Base-by-base conservation (phyloP, 2,113 vertebrate genomes). In the Entosphenus tridentatus region DNA sequence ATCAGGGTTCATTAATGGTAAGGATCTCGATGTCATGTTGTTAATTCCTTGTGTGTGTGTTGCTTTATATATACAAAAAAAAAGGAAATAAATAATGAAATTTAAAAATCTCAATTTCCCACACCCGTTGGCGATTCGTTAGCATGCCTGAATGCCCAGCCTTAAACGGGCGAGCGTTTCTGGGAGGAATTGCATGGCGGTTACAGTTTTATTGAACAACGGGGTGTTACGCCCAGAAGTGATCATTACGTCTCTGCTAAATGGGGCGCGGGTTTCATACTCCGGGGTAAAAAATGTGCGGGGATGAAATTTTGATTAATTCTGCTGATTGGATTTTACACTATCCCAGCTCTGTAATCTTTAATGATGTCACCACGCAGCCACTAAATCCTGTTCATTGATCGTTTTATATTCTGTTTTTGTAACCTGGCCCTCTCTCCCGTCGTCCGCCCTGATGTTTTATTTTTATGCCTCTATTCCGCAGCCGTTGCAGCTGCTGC, bases 361-460 rank as follows among this genome's bases (percentile, higher is more conserved):
- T 39, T 39, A 39, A 39, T 39, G 39, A 39, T 39, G 39, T 39
- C 39, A 39, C 39, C 39, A 39, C 39, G 39, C 39, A 39, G 39
- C 39, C 39, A 39, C 39, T 39, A 39, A 39, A 87, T 87, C 88
- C 86, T 77, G 89, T 96, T 96, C 89, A 96, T 97, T 97, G 96
- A 97, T 97, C 91, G 95, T 88, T 85, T 87, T 89, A 83, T 90
- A 89, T 97, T 95, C 93, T 95, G 89, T 89, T 96, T 89, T 88
- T 89, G 91, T 96, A 95, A 95, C 58, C 69, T 55, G 62, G 69
- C 67, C 79, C 77, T 74, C 73, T 70, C 76, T 73, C 73, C 80
- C 78, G 78, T 78, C 75, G 72, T 78, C 80, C 80, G 70, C 39
- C 3, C 39, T 39, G 39, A 39, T 39, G 39, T 39, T 39, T 39